These are phyloP conservation scores for Anthoscopus minutus DNA, from an alignment of 2,113 vertebrate genomes.

Conservation along the genomic window DNA sequence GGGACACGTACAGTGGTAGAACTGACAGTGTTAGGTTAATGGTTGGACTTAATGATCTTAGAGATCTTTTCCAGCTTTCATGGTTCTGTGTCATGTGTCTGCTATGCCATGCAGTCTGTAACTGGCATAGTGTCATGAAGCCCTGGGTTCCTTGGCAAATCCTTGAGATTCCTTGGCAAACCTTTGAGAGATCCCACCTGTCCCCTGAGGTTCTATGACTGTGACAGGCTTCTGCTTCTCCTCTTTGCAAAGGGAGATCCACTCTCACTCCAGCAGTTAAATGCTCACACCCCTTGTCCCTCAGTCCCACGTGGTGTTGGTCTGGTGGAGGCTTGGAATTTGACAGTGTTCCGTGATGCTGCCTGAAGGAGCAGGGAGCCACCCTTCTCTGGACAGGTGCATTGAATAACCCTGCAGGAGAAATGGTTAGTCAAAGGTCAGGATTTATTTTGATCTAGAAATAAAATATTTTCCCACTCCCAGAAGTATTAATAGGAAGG, in stretches of 20 bases:
- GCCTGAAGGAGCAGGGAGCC: background rate
- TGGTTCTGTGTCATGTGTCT: background rate
- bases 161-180: background rate
- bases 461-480: background rate
- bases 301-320: background rate
- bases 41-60: background rate
- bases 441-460: background rate
- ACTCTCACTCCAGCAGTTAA: rapidly evolving
- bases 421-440: background rate
- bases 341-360: background rate
- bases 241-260: background rate
- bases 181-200: background rate
- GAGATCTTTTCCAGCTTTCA: background rate
- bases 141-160: background rate
- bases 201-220: background rate
- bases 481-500: background rate
- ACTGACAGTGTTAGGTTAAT: background rate
- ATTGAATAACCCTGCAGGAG: background rate
- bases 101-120: background rate
- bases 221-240: background rate
- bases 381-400: background rate
- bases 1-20: rapidly evolving
- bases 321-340: background rate
- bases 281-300: background rate
- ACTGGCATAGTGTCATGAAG: rapidly evolving